phyloP scores from a whole-genome alignment of 2,888 invertebrate genomes.

The Hydraecia micacea region DNA sequence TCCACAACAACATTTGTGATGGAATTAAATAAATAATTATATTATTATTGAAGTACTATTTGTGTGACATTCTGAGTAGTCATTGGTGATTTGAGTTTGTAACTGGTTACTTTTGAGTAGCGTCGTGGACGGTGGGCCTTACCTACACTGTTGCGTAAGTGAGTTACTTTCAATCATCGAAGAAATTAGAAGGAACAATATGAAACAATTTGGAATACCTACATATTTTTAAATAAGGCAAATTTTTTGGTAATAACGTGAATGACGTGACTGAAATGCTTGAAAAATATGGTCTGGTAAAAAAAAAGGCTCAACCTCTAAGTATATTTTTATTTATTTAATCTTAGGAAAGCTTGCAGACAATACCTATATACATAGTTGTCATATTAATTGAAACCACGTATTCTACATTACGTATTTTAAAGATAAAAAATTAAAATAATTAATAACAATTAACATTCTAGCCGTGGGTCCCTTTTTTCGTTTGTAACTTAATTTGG shows the following conservation, averaged over 20 bases:
- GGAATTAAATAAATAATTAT: no score
- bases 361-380: no score
- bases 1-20: no score
- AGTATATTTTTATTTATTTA: not conserved
- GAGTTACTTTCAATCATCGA: slow-evolving; percentile 7
- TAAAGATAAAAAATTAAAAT: no score
- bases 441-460: no score
- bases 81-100: not conserved
- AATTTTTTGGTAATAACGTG: not conserved
- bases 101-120: not conserved
- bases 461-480: no score
- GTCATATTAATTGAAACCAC: no score
- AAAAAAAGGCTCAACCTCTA: not conserved
- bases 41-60: not conserved
- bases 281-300: not conserved
- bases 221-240: not conserved
- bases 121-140: not conserved
- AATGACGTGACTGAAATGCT: not conserved
- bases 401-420: no score
- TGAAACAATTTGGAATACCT: not conserved
- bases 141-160: not conserved
- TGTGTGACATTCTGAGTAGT: not conserved
- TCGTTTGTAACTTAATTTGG: no score
- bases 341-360: no score
- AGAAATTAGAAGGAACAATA: slow-evolving; percentile 24